phyloP scores from a whole-genome alignment of 2,797 vertebrate species.

The Xiphophorus birchmanni region DNA sequence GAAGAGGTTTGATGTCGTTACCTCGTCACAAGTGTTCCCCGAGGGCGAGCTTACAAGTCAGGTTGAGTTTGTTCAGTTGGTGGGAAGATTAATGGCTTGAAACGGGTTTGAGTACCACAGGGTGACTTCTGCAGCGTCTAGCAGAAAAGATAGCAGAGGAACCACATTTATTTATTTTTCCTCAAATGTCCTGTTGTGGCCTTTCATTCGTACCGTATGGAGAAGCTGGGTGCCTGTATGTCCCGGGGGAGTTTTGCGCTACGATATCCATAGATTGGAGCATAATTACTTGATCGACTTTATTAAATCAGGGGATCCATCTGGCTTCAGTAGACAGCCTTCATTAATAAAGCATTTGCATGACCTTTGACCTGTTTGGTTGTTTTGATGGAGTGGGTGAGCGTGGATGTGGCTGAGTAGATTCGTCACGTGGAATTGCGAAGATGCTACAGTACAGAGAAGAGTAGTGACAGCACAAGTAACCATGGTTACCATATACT shows the following conservation, averaged over 20 bases:
- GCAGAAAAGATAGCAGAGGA: background rate
- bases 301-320: background rate
- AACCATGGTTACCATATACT: too few relatives aligned
- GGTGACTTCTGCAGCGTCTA: conserved; percentile 22
- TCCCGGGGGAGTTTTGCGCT: background rate
- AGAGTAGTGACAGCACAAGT: background rate
- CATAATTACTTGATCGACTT: background rate
- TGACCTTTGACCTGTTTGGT: background rate
- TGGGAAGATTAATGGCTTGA: conserved; percentile 48
- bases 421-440: background rate
- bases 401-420: background rate
- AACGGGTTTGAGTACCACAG: background rate
- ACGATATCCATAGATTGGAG: too few relatives aligned
- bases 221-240: background rate
- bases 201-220: background rate
- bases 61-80: conserved; percentile 58
- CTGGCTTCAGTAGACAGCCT: too few relatives aligned
- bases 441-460: background rate
- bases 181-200: background rate
- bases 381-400: background rate
- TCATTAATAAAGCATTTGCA: background rate
- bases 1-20: conserved; percentile 53
- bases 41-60: conserved; percentile 34
- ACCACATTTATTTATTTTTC: background rate
- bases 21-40: conserved; percentile 39